Percentiles rank a stretch among this genome's conserved stretches.
Conservation (phyloP, 2,888 invertebrate genomes). For the Temnothorax unifasciatus region DNA sequence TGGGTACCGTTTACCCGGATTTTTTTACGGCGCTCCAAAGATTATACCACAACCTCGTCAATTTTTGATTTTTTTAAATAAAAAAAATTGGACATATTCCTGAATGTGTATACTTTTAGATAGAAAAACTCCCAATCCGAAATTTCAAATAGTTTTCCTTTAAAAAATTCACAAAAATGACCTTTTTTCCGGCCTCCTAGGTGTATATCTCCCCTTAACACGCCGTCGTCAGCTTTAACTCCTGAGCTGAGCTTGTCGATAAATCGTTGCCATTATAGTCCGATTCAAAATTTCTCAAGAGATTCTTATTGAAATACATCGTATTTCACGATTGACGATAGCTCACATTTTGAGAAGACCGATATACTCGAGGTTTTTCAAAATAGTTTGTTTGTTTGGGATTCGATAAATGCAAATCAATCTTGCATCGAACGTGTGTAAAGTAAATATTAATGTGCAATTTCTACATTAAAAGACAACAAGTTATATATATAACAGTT, state of each 20-base stretch:
- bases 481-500: background rate
- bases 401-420: background rate
- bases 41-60: too few relatives aligned
- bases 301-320: background rate
- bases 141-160: too few relatives aligned
- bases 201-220: too few relatives aligned
- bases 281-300: conserved; percentile 48
- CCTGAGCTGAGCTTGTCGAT: conserved; percentile 45
- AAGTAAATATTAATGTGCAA: conserved; percentile 12
- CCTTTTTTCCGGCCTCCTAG: too few relatives aligned
- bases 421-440: background rate
- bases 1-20: too few relatives aligned
- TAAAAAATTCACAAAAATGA: too few relatives aligned
- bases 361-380: conserved; percentile 17
- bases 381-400: background rate
- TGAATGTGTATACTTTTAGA: too few relatives aligned
- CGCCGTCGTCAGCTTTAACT: conserved; percentile 38
- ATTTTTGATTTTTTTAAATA: too few relatives aligned
- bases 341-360: conserved; percentile 6
- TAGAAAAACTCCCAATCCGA: too few relatives aligned
- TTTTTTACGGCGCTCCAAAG: too few relatives aligned
- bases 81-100: too few relatives aligned
- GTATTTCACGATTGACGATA: background rate
- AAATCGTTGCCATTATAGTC: conserved; percentile 50
- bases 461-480: background rate